Evolutionary conservation across 1,140 invertebrate genomes (phyloP), one percentile per base, ranked within the genome.

Genomic region (Paracyclopina nana): DNA sequence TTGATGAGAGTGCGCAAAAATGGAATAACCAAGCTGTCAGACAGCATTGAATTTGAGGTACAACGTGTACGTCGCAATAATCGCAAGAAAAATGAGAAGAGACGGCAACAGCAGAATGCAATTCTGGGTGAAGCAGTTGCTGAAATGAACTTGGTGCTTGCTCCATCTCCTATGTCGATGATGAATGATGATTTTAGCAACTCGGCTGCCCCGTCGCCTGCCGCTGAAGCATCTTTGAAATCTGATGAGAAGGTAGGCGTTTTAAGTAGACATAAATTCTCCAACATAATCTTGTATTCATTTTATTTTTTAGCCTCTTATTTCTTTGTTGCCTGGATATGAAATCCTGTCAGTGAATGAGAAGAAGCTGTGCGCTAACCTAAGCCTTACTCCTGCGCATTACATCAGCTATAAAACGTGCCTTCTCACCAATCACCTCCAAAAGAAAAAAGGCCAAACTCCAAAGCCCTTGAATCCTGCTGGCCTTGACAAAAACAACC

Each of bases 371-470:
- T 52, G 50, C 38, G 11, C 41, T 6, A 52, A 27, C 26, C 50
- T 52, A 9, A 44, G 27, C 14, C 26, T 52, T 12, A 44, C 31
- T 12, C 50, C 50, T 20, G 34, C 31, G 20, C 40, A 46, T 14
- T 52, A 52, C 27, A 52, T 46, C 14, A 27, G 31, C 18, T 43
- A 44, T 41, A 52, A 52, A 22, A 51, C 52, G 22, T 53, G 48
- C 22, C 28, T 54, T 54, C 54, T 43, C 3, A 56, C 65, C 62
- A 63, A 66, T 51, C 62, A 63, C 55, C 51, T 65, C 6, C 61
- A 66, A 54, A 55, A 63, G 44, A 57, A 60, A 38, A 59, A 62
- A 55, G 63, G 64, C 18, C 53, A 60, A 30, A 62, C 61, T 44
- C 58, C 62, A 12, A 65, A 65, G 50, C 42, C 52, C 16, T 24